Evolutionary conservation across 2,797 vertebrate genomes (phyloP).

Genomic region (Pseudopleuronectes americanus): DNA sequence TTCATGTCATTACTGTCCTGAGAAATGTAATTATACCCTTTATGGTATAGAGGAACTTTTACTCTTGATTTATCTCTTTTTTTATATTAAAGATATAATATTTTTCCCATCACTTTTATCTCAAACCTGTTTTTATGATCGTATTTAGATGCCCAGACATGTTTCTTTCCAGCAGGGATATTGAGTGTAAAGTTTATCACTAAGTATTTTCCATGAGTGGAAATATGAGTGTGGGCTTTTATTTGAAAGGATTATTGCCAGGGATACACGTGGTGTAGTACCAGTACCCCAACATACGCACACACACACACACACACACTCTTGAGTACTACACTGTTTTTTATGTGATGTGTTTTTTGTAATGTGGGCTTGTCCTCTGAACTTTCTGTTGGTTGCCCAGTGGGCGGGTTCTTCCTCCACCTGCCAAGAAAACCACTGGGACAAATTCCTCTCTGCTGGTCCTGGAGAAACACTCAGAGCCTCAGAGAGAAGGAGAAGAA

Average conservation of each 20-base stretch:
- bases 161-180: background rate
- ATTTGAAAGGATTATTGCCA: conserved; percentile 5
- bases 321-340: too few species aligned
- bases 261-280: background rate
- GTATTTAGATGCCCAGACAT: background rate
- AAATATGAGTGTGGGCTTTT: background rate
- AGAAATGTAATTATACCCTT: too few species aligned
- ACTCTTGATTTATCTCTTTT: too few species aligned
- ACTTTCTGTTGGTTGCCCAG: conserved; percentile 10
- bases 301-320: rapidly evolving
- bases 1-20: too few species aligned
- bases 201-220: background rate
- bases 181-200: background rate
- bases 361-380: conserved; percentile 13
- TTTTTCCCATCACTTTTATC: too few species aligned
- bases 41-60: too few species aligned
- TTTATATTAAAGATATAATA: too few species aligned
- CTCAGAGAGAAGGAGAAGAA: background rate
- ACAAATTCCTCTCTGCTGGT: conserved; percentile 44
- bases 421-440: conserved; percentile 60
- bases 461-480: conserved; percentile 69
- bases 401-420: conserved; percentile 54
- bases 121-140: too few species aligned
- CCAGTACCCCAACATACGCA: background rate
- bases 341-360: too few species aligned